phyloP scores from a whole-genome alignment of 2,888 invertebrate species.

The Hedya salicella region DNA sequence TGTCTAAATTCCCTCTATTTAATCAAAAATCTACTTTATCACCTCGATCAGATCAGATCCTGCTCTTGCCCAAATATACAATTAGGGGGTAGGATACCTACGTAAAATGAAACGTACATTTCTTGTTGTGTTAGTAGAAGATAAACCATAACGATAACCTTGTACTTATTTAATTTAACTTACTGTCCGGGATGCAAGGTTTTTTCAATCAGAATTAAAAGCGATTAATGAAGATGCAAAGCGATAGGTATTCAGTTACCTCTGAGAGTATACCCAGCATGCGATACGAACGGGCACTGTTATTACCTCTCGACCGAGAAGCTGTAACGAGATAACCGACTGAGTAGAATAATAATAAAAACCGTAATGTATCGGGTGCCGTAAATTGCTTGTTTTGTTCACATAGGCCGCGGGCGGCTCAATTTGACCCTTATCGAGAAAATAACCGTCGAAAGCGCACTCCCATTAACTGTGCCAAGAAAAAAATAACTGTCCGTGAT shows the following conservation, averaged over 20 bases:
- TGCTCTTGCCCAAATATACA: too few species aligned
- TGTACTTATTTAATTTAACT: too few species aligned
- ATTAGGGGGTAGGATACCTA: too few species aligned
- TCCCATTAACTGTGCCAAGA: conserved; percentile 71
- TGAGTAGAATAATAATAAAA: conserved; percentile 70
- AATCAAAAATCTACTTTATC: too few species aligned
- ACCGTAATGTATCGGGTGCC: conserved; percentile 70
- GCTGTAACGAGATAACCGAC: conserved; percentile 67
- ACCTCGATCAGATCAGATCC: too few species aligned
- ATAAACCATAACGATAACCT: too few species aligned
- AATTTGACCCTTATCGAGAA: conserved; percentile 81
- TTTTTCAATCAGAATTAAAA: conserved; percentile 20
- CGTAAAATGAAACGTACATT: too few species aligned
- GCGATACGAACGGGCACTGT: conserved; percentile 42
- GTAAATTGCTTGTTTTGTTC: conserved; percentile 77
- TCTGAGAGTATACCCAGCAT: conserved; percentile 13
- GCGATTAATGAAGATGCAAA: conserved; percentile 16
- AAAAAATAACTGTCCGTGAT: conserved; percentile 80
- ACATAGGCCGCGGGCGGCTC: conserved; percentile 74
- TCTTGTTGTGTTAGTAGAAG: too few species aligned
- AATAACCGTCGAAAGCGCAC: conserved; percentile 76
- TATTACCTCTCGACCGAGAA: conserved; percentile 57
- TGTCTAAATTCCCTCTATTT: too few species aligned
- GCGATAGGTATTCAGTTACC: conserved; percentile 31
- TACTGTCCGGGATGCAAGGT: conserved; percentile 14